Base-by-base conservation (phyloP, 23 tunicate species). In the Trididemnum clinides region DNA sequence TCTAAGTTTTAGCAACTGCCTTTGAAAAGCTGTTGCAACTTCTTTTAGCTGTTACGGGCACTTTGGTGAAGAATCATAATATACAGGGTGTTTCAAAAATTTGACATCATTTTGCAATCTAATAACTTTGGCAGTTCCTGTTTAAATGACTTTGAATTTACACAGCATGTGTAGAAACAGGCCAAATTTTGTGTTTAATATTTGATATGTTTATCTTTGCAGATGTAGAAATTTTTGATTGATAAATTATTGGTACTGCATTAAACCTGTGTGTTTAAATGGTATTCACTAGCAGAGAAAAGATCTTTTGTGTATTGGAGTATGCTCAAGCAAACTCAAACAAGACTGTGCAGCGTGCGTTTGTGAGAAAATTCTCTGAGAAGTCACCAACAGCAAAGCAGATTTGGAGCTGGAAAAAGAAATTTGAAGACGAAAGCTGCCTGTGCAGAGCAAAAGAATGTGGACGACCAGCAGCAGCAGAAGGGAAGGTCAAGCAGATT, bases 281-380 rank as follows among this genome's bases (percentile, higher is more conserved):
- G 22, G 69, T 69, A 69, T 69, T 29, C n/a, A 69, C 12, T 69
- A 69, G 76, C 76, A 33, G 18, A 69, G 76, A 69, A 69, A 69
- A 69, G 39, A 37, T 37, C 6, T 33, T 69, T 69, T 33, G 76
- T 69, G 76, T 28, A 21, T 33, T 69, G 37, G 76, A 69, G 76
- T 69, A 31, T 28, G 76, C 37, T 69, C 6, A 37, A 69, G 30
- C 76, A 69, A 30, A 69, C 18, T 69, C 76, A n/a, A 69, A 69
- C 18, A 69, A 69, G 36, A 69, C 36, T 69, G 37, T 69, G 76
- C 76, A 69, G 76, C 76, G 76, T 69, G 76, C 37, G 21, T 69
- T 69, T 69, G 76, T 33, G 76, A 30, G 39, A 69, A 10, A 33
- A 21, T 69, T 69, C 39, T 30, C 37, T 6, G 30, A 33, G 21